Base-by-base conservation (phyloP, 1,140 invertebrate genomes). In the Bombus terrestris region DNA sequence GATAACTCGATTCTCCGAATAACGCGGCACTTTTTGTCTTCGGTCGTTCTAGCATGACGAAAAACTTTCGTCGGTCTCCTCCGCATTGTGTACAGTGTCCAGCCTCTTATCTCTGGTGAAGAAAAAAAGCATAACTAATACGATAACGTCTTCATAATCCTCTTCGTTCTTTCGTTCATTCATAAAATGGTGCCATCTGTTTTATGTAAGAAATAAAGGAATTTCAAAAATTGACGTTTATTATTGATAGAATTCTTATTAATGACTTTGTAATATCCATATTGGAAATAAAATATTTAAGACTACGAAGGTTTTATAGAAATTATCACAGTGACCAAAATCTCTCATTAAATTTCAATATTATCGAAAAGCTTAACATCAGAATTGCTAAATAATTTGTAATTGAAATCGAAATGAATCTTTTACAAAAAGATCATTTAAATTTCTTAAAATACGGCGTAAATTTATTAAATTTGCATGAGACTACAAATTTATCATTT, bases 1-100 rank as follows among this genome's bases (percentile, higher is more conserved):
- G 81, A 83, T 83, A 83, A 83, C 72, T 66, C 59, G 81, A 39
- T 83, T 83, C 72, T 76, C 18, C 13, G 72, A 76, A 83, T 41
- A 35, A 64, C 57, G 13, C 32, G 32, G 9, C 12, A 53, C 47
- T 75, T 82, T 82, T 82, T 43, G 43, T 32, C 72, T 35, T 37
- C 28, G 13, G 39, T 13, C 57, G 37, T 6, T 62, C 25, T 47
- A 43, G 18, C 47, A 13, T 25, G 59, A 37, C 28, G 66, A 39
- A 53, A 73, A 81, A 59, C 79, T 81, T 35, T 41, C 28, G 3
- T 59, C 28, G 1, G 37, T 22, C 6, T 6, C 59, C n/a, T 12
- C 13, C 8, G 12, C 1, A 41, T 37, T 43, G n/a, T 39, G 22
- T 32, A 47, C 32, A 25, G 13, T 25, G n/a, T 25, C 39, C 57